Percentiles rank a stretch among this genome's conserved stretches.
phyloP scores from a whole-genome alignment of 2,797 vertebrate genomes.

The Alcedo quadribrachys region DNA sequence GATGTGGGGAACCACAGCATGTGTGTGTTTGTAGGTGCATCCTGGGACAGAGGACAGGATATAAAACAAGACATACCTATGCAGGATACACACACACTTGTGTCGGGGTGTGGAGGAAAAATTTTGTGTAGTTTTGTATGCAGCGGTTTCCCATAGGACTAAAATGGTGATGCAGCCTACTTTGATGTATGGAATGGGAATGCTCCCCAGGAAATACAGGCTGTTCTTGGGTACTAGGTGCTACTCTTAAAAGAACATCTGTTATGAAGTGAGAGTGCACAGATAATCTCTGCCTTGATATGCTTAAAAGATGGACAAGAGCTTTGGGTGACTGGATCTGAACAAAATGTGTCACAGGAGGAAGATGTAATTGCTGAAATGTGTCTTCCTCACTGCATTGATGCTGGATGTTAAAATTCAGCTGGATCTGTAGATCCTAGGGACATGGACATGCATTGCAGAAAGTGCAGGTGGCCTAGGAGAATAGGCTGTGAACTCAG shows the following conservation, averaged over 20 bases:
- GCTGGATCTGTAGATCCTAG: background rate
- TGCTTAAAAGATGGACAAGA: background rate
- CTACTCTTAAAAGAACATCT: background rate
- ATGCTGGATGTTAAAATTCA: background rate
- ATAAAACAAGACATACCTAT: background rate
- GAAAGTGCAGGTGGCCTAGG: background rate
- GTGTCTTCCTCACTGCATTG: background rate
- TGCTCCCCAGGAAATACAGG: background rate
- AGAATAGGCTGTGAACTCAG: background rate
- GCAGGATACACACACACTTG: background rate
- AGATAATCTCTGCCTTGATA: background rate
- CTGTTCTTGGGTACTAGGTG: background rate
- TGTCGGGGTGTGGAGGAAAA: background rate
- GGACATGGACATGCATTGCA: constrained; percentile 11
- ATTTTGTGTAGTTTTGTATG: background rate
- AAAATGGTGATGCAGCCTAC: background rate
- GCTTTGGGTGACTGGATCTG: background rate
- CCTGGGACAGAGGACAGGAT: background rate
- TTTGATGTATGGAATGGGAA: background rate
- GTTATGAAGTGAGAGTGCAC: background rate
- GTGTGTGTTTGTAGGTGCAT: background rate
- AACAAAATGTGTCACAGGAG: background rate
- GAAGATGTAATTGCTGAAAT: background rate
- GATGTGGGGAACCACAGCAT: background rate
- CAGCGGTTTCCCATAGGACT: background rate